Conservation (phyloP, 2,888 invertebrate genomes). For the Cetonia aurata region DNA sequence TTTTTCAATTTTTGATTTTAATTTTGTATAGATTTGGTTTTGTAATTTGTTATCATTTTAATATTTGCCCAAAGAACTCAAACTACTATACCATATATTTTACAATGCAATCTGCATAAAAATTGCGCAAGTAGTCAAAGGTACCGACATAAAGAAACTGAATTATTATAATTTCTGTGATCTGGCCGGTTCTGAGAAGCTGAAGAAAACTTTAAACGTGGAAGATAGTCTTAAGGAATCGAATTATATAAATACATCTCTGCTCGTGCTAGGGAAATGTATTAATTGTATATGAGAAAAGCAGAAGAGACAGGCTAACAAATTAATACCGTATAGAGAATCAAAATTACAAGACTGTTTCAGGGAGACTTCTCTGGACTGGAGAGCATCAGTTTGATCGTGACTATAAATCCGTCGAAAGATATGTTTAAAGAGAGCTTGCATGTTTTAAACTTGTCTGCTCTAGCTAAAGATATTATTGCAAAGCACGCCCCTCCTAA, state of each 20-base stretch:
- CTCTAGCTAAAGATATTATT: constrained; percentile 76
- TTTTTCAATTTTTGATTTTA: no score
- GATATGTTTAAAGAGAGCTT: constrained; percentile 84
- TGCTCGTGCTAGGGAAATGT: constrained; percentile 88
- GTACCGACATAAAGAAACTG: constrained; percentile 18
- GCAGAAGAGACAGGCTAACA: constrained; percentile 58
- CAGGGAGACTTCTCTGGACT: constrained; percentile 82
- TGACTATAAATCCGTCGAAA: constrained; percentile 84
- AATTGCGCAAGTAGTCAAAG: constrained; percentile 70
- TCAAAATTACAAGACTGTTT: constrained; percentile 90
- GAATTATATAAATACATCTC: constrained; percentile 88
- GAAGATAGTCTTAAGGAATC: constrained; percentile 86
- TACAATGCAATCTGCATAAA: no score
- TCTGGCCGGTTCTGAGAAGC: constrained; percentile 90
- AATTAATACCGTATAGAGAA: constrained; percentile 77
- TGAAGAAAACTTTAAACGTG: constrained; percentile 78
- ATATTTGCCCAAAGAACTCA: no score
- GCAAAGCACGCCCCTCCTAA: constrained; percentile 48
- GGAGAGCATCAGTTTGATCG: constrained; percentile 83
- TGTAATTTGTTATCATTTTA: no score
- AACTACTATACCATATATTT: no score
- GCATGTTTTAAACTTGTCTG: constrained; percentile 85
- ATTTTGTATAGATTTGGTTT: no score
- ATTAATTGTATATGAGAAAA: constrained; percentile 71
- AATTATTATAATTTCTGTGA: constrained; percentile 79